Percentiles rank a stretch among this genome's conserved stretches.
These are phyloP conservation scores for Albula goreensis DNA, from an alignment of 2,113 vertebrate genomes.

Conservation along the genomic window DNA sequence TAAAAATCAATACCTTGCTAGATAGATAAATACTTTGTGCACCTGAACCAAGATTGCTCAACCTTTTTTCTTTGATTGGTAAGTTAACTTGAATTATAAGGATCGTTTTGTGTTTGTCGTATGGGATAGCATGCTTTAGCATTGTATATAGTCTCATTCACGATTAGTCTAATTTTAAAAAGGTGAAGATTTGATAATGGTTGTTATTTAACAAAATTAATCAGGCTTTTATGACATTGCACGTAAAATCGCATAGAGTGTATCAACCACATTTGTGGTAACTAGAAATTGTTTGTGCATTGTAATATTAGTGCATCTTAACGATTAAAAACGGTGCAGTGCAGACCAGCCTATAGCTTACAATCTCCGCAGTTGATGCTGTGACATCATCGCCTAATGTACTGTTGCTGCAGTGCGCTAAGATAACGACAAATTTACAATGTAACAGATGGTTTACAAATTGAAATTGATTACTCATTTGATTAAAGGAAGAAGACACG, in stretches of 20 bases:
- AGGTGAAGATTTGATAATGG: not conserved
- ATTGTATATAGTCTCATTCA: not conserved
- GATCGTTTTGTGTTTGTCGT: not conserved
- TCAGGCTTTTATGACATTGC: not conserved
- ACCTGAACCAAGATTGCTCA: not conserved
- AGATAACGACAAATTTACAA: not conserved
- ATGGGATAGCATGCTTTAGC: not conserved
- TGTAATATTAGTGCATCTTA: not conserved
- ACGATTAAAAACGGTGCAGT: not conserved
- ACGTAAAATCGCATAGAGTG: not conserved
- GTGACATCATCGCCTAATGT: not conserved
- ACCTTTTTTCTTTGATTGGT: not conserved
- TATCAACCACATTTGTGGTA: not conserved
- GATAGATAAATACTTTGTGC: not conserved
- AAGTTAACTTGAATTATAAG: constrained; percentile 1
- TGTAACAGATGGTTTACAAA: not conserved
- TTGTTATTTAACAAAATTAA: not conserved
- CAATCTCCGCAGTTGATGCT: not conserved
- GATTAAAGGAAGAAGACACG: too few relatives aligned
- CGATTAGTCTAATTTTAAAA: not conserved
- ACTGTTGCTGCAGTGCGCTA: not conserved
- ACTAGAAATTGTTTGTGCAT: not conserved
- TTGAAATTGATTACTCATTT: not conserved
- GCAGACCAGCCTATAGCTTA: not conserved
- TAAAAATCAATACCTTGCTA: not conserved